phyloP scores from a whole-genome alignment of 2,888 invertebrate genomes.

The Mesorhabditis spiculigera region DNA sequence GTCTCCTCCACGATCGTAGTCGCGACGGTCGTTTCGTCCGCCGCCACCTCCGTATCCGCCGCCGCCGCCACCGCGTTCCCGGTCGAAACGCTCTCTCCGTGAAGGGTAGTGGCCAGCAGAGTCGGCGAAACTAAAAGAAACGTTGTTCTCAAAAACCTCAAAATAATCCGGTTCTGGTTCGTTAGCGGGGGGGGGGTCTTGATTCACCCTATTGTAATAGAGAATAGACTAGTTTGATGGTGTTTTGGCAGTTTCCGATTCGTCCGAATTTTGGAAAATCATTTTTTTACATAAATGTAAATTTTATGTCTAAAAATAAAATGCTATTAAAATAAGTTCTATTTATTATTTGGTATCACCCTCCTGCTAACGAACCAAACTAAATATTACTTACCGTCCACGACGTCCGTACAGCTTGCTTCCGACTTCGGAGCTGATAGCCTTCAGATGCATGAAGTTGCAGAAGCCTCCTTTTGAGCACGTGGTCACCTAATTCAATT shows the following conservation, averaged over 20 bases:
- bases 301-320: no score
- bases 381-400: slow-evolving; percentile 14
- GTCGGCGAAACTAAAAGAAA: slow-evolving; percentile 22
- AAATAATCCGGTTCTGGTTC: neutral
- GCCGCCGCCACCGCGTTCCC: slow-evolving; percentile 28
- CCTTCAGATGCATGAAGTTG: slow-evolving; percentile 99
- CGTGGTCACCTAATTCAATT: slow-evolving; percentile 34
- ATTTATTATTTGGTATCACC: neutral
- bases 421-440: slow-evolving; percentile 67
- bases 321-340: no score
- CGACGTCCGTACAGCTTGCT: slow-evolving; percentile 34
- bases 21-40: slow-evolving; percentile 16
- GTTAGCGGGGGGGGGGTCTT: neutral
- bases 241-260: no score
- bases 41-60: slow-evolving; percentile 26
- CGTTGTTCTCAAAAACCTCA: neutral
- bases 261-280: no score
- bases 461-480: slow-evolving; percentile 98
- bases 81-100: neutral
- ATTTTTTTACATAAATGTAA: no score
- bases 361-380: neutral
- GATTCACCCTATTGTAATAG: neutral
- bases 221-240: neutral
- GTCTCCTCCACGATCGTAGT: slow-evolving; percentile 26
- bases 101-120: slow-evolving; percentile 45